These are phyloP conservation scores for Miniopterus natalensis DNA, from an alignment of 2,113 vertebrate species.

Conservation along the genomic window DNA sequence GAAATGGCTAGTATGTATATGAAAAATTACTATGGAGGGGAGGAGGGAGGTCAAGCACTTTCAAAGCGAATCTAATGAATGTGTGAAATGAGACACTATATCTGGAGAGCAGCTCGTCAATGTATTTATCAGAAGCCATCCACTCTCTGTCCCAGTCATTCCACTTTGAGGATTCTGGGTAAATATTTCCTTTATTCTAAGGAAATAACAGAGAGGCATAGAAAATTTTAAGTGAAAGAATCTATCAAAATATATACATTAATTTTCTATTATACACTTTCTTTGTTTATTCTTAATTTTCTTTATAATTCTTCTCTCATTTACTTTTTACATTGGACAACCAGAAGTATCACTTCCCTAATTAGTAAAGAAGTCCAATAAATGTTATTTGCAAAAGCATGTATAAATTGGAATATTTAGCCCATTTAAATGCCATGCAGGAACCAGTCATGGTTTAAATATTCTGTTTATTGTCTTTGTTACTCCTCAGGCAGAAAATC, in stretches of 20 bases:
- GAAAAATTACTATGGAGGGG: neutral
- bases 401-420: neutral
- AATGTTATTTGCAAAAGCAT: slow-evolving; percentile 39
- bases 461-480: neutral
- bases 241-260: neutral
- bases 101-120: neutral
- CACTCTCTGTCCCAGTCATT: neutral
- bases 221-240: neutral
- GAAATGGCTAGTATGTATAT: neutral
- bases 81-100: neutral
- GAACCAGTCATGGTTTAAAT: neutral
- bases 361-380: neutral
- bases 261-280: neutral
- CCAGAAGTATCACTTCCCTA: neutral
- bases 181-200: neutral
- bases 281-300: slow-evolving; percentile 17
- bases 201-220: neutral
- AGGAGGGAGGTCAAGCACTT: neutral
- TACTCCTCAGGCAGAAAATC: neutral
- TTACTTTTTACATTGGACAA: neutral
- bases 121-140: neutral
- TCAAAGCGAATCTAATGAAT: neutral
- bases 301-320: neutral
- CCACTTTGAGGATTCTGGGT: neutral
- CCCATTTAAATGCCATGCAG: neutral